Conservation (phyloP, 2,888 invertebrate species). For the Plagodis pulveraria region DNA sequence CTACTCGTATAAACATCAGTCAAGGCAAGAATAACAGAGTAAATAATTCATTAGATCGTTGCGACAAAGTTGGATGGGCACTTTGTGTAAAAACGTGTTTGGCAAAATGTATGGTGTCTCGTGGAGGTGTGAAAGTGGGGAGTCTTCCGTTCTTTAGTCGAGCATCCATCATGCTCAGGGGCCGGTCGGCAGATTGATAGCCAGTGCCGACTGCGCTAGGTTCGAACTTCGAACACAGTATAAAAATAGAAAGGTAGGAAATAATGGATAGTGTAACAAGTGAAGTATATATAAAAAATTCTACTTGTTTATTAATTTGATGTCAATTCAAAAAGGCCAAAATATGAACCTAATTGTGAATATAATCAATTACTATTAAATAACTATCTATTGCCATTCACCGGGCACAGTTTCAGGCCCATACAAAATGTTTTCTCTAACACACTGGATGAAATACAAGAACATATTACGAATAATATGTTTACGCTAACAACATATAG, state of each 20-base stretch:
- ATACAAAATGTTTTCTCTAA: too few relatives aligned
- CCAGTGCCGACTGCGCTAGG: conserved; percentile 49
- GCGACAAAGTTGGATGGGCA: conserved; percentile 55
- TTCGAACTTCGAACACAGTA: conserved; percentile 25
- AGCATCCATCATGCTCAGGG: conserved; percentile 77
- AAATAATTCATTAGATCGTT: conserved; percentile 70
- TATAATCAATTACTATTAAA: too few relatives aligned
- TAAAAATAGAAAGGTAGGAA: conserved; percentile 47
- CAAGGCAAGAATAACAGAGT: conserved; percentile 53
- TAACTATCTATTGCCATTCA: too few relatives aligned
- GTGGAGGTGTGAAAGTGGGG: conserved; percentile 49
- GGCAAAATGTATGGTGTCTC: conserved; percentile 66
- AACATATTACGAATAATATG: too few relatives aligned
- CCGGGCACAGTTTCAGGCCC: too few relatives aligned
- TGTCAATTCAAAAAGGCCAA: too few relatives aligned
- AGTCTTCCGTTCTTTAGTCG: conserved; percentile 48
- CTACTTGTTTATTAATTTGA: too few relatives aligned
- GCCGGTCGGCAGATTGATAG: conserved; percentile 75
- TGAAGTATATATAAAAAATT: too few relatives aligned
- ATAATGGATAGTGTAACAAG: too few relatives aligned
- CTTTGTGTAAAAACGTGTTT: conserved; percentile 56
- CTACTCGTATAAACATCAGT: conserved; percentile 42
- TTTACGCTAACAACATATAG: too few relatives aligned
- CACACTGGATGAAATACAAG: too few relatives aligned
- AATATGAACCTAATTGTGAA: too few relatives aligned